phyloP scores from a whole-genome alignment of 2,888 invertebrate genomes.

The Epinotia brunnichana region DNA sequence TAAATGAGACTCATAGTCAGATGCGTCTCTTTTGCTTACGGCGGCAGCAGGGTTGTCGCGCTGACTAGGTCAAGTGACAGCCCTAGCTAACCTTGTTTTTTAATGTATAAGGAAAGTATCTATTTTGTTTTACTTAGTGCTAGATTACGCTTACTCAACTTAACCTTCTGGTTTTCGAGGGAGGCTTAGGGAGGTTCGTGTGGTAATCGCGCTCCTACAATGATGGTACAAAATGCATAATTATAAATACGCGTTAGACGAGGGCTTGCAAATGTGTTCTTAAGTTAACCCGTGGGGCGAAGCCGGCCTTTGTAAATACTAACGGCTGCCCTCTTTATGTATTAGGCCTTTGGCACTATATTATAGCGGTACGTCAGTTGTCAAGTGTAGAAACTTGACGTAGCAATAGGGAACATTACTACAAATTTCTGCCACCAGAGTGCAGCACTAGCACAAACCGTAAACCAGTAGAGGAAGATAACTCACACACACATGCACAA shows the following conservation, averaged over 20 bases:
- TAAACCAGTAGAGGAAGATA: too few species aligned
- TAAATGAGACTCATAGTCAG: too few species aligned
- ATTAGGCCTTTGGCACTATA: constrained; percentile 9
- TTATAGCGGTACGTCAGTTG: background rate
- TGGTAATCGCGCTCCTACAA: constrained; percentile 64
- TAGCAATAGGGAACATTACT: too few species aligned
- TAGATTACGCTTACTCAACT: constrained; percentile 25
- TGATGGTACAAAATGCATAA: constrained; percentile 79
- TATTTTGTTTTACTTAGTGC: constrained; percentile 27
- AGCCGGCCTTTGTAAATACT: constrained; percentile 27
- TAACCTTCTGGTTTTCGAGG: constrained; percentile 12
- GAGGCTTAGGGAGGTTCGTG: constrained; percentile 52
- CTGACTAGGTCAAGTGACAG: constrained; percentile 2
- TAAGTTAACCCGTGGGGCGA: constrained; percentile 37
- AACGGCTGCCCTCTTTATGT: constrained; percentile 25
- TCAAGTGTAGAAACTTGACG: background rate
- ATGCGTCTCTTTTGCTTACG: too few species aligned
- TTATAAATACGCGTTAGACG: constrained; percentile 55
- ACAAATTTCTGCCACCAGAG: too few species aligned
- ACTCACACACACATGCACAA: too few species aligned
- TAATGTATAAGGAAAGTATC: constrained; percentile 33
- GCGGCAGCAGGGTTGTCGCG: constrained; percentile 22
- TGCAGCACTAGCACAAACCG: too few species aligned
- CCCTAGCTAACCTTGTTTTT: constrained; percentile 25
- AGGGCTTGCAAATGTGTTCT: constrained; percentile 53